Evolutionary conservation across 2,113 vertebrate species (phyloP).

Genomic region (Oncorhynchus tshawytscha): DNA sequence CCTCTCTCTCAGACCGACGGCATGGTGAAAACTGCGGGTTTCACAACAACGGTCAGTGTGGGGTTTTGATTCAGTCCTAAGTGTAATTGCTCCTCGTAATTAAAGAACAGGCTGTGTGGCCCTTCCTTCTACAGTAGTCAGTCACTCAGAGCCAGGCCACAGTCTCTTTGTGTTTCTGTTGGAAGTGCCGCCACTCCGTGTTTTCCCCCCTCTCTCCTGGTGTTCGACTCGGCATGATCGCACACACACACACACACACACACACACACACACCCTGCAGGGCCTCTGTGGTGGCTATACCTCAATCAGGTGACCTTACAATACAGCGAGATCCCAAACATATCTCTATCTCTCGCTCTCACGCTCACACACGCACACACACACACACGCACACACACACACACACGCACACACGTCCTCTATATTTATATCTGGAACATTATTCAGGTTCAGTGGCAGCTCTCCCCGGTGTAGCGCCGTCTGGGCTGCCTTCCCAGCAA

Average conservation of each 20-base stretch:
- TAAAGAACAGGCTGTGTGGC: neutral
- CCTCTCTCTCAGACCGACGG: neutral
- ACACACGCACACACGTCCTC: neutral
- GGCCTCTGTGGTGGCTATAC: too few species aligned
- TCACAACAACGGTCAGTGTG: constrained; percentile 15
- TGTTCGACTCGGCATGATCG: too few species aligned
- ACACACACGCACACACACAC: neutral
- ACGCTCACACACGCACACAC: too few species aligned
- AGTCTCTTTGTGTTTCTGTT: too few species aligned
- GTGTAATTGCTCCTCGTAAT: constrained; percentile 26
- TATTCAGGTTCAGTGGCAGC: constrained; percentile 21
- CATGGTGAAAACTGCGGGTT: constrained; percentile 4
- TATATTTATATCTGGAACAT: constrained; percentile 11
- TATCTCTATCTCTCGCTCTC: neutral
- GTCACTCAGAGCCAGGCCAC: neutral
- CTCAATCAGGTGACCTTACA: too few species aligned
- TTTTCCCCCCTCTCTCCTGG: too few species aligned
- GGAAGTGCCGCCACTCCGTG: too few species aligned
- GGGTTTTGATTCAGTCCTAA: constrained; percentile 35
- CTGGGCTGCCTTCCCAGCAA: constrained; percentile 13
- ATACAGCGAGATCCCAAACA: too few species aligned
- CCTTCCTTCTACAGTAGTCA: neutral
- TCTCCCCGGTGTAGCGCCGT: neutral
- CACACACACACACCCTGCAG: too few species aligned
- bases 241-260: too few species aligned